Evolutionary conservation across 1,140 invertebrate genomes (phyloP), one percentile per base, ranked within the genome.

Genomic region (Nymphalis io): DNA sequence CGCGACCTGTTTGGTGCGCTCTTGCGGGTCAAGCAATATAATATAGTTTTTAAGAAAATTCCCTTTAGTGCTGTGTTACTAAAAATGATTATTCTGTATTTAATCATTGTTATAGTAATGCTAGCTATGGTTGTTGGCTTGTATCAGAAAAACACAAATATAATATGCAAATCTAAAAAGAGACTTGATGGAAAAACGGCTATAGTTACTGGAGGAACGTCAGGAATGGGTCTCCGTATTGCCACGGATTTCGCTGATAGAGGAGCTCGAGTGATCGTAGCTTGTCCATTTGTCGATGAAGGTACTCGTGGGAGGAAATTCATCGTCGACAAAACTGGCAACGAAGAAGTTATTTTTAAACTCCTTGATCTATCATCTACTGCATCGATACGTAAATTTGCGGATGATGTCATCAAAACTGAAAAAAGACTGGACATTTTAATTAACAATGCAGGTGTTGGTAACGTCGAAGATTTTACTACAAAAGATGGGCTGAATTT

Each of bases 121-220:
- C 61, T 60, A 0, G 71, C 73, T 2, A 59, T 86, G 60, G 42
- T 81, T 6, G 63, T 83, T 0, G 80, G 83, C 15, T 61, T 86
- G 5, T 86, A 87, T 58, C 82, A 87, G 70, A 88, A 88, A 58
- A 80, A 82, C 39, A 83, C 80, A 1, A 85, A 87, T 51, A 73
- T 71, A 18, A 74, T 84, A 38, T 82, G 81, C 68, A 82, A 76
- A 48, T 82, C 81, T 2, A 80, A 78, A 66, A 78, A 73, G 64
- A 76, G 76, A 33, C 83, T 87, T 0, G 89, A 93, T 69, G 94
- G 93, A 0, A 96, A 96, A 91, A 93, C 96, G 8, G 93, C 95
- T 1, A 93, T 98, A 40, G 91, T 98, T n/a, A 97, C 96, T 13
- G 97, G 97, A 57, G 94, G 95, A 4, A 97, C 96, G 82, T 94